Conservation (phyloP, 37 sponge, comb jelly and placozoan genomes). For the Sycon ciliatum region DNA sequence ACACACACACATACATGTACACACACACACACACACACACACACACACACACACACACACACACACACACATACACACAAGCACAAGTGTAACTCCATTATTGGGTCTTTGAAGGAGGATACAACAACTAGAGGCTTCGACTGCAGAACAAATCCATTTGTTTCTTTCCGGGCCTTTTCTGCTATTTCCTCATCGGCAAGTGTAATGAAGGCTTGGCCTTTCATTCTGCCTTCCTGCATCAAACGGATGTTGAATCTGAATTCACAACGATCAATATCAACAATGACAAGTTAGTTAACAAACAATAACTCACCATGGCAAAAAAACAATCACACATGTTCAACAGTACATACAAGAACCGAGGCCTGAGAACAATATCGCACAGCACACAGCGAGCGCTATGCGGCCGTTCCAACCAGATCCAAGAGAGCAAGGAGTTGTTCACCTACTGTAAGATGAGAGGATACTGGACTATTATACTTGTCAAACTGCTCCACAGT, state of each 20-base stretch:
- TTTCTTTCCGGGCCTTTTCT: conserved; percentile 54
- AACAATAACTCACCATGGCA: not conserved
- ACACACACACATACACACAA: conserved; percentile 22
- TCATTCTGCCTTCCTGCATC: conserved; percentile 84
- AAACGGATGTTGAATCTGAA: conserved; percentile 57
- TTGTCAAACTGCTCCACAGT: no score
- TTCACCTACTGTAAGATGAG: no score
- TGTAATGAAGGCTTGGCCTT: conserved; percentile 91
- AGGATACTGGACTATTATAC: no score
- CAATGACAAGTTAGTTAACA: not conserved
- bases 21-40: conserved; percentile 29
- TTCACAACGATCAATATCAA: not conserved
- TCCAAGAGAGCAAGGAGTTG: no score
- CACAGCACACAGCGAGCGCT: no score
- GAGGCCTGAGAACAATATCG: no score
- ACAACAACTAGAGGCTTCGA: conserved; percentile 84
- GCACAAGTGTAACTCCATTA: no score
- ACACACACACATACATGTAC: no score
- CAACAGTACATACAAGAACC: no score
- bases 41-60: conserved; percentile 29
- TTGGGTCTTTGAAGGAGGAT: no score
- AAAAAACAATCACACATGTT: no score
- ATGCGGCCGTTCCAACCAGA: no score
- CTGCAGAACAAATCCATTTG: conserved; percentile 73
- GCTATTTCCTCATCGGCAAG: conserved; percentile 71